phyloP scores from a whole-genome alignment of 2,113 vertebrate genomes.

The Monarcha castaneiventris region DNA sequence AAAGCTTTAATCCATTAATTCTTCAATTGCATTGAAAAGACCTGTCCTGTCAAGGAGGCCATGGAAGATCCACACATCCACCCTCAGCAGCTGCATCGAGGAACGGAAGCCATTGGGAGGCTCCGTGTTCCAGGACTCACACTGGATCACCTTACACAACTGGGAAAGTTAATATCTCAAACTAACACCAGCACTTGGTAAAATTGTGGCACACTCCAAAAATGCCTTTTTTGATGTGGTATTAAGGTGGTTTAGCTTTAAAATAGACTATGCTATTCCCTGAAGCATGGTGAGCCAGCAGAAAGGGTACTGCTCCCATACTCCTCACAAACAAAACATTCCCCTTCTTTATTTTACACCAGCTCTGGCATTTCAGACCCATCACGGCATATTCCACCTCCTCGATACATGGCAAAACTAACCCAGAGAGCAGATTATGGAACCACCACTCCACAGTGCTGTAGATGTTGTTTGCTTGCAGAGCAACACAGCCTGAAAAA shows the following conservation, averaged over 20 bases:
- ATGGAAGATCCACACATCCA: neutral
- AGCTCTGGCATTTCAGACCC: neutral
- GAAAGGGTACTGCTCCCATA: neutral
- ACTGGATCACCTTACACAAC: neutral
- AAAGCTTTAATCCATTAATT: neutral
- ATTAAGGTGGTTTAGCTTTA: neutral
- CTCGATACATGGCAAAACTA: neutral
- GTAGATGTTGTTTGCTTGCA: neutral
- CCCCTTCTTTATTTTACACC: neutral
- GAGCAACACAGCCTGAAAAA: neutral
- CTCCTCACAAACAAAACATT: neutral
- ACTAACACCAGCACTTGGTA: neutral
- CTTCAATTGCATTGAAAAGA: neutral
- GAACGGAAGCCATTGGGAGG: neutral
- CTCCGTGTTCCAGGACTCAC: accelerated
- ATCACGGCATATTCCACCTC: neutral
- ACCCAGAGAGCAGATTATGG: neutral
- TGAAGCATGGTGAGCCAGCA: neutral
- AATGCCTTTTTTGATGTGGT: neutral
- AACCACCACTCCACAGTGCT: neutral
- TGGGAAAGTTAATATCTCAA: neutral
- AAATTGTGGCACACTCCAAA: neutral
- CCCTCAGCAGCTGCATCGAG: neutral
- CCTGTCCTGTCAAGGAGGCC: neutral
- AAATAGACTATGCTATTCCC: neutral